These are phyloP conservation scores for Limanda limanda DNA, from an alignment of 2,113 vertebrate genomes.

Conservation along the genomic window DNA sequence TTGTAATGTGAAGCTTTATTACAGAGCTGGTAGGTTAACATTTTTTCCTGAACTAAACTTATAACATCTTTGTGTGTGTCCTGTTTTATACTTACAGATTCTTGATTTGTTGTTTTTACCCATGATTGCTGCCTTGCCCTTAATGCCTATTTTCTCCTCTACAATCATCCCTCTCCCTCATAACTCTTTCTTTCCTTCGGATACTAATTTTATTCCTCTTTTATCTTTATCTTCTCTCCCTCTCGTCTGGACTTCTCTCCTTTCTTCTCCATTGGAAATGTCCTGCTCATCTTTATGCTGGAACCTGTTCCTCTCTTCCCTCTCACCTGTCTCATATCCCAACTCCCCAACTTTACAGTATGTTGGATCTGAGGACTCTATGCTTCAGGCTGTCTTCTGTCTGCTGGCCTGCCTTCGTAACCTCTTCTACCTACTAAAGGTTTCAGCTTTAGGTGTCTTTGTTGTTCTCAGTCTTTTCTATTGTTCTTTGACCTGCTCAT, in stretches of 20 bases:
- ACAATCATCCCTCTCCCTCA: background rate
- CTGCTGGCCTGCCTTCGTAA: slow-evolving; percentile 97
- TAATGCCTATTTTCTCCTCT: slow-evolving; percentile 11
- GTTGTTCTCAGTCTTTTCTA: slow-evolving; percentile 22
- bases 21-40: too few species aligned
- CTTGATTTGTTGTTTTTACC: background rate
- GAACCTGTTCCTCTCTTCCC: slow-evolving; percentile 10
- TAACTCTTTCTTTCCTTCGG: background rate
- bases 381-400: slow-evolving; percentile 95
- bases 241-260: background rate
- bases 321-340: slow-evolving; percentile 80
- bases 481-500: background rate
- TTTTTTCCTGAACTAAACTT: too few species aligned
- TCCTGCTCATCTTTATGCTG: background rate
- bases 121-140: slow-evolving; percentile 13
- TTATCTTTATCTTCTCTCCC: background rate
- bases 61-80: too few species aligned
- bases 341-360: slow-evolving; percentile 80
- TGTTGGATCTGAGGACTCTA: slow-evolving; percentile 92
- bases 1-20: too few species aligned
- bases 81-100: too few species aligned
- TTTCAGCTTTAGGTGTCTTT: slow-evolving; percentile 86
- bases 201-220: background rate
- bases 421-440: slow-evolving; percentile 99
- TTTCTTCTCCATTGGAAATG: slow-evolving; percentile 4